Base-by-base conservation (phyloP, 2,888 invertebrate genomes). In the Polyommatus icarus region DNA sequence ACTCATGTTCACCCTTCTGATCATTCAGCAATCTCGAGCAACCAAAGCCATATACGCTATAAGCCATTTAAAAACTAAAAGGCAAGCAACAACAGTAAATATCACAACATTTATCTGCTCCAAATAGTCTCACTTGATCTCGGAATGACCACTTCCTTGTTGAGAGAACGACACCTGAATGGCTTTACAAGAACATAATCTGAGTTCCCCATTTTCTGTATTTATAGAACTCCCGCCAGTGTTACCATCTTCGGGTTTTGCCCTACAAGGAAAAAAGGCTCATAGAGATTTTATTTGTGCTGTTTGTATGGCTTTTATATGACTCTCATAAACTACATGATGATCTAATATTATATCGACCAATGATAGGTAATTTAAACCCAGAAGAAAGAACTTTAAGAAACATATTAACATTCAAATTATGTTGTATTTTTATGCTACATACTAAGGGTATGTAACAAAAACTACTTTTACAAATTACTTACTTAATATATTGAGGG, bases 141-240 rank as follows among this genome's bases (percentile, higher is more conserved):
- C 24, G 73, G 46, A 75, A 50, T 50, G 50, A 50, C 32, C 54
- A 24, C 81, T 82, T 80, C 80, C 81, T 80, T 79, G 78, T 76
- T 54, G 67, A 78, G 80, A 80, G 75, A 78, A 29, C 67, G 86
- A 88, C 88, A 80, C 80, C 80, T 87, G 86, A 89, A 90, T 89
- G 80, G 87, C 80, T 77, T 73, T 76, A 77, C 77, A 77, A 78
- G 79, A 79, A 80, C 79, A 78, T 80, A 82, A 82, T 80, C 80
- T 78, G 71, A 79, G 76, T 79, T 76, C 59, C 54, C 46, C 77
- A 79, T 77, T 81, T 79, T 81, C 80, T 81, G 79, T 79, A 77
- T 71, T 78, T 80, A 78, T 81, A 79, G 79, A 80, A 81, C 79
- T 81, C 79, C 79, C 83, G 82, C 81, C 82, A 18, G 54, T 15